phyloP scores from a whole-genome alignment of 2,113 vertebrate genomes.

The Carollia perspicillata region DNA sequence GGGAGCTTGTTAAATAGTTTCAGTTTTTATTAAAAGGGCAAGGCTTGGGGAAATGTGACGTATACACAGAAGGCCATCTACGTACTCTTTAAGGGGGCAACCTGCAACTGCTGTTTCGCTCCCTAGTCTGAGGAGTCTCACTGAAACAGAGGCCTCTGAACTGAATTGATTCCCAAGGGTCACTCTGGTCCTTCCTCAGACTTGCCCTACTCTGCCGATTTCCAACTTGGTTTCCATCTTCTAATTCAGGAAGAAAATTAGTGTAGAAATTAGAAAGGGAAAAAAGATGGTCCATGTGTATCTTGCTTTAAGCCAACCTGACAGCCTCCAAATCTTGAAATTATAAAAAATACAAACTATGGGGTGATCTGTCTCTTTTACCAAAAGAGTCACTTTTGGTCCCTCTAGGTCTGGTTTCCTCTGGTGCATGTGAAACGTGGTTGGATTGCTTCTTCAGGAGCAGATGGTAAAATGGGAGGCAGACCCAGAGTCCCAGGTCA shows the following conservation, averaged over 20 bases:
- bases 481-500: background rate
- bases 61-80: background rate
- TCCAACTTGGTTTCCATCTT: background rate
- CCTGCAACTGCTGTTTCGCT: background rate
- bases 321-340: background rate
- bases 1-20: background rate
- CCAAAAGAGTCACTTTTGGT: background rate
- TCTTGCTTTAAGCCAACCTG: background rate
- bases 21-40: background rate
- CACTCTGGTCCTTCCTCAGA: background rate
- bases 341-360: background rate
- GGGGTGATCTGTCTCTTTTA: background rate
- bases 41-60: background rate
- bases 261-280: background rate
- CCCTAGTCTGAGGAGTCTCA: fast-evolving
- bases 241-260: background rate
- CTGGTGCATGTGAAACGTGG: background rate
- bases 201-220: background rate
- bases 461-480: background rate
- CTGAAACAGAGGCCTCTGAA: background rate
- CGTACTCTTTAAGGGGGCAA: background rate
- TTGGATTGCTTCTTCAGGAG: background rate
- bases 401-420: background rate
- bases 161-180: background rate
- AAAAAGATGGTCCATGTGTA: background rate